Conservation (phyloP, 2,888 invertebrate genomes). For the Nomada lathburiana region DNA sequence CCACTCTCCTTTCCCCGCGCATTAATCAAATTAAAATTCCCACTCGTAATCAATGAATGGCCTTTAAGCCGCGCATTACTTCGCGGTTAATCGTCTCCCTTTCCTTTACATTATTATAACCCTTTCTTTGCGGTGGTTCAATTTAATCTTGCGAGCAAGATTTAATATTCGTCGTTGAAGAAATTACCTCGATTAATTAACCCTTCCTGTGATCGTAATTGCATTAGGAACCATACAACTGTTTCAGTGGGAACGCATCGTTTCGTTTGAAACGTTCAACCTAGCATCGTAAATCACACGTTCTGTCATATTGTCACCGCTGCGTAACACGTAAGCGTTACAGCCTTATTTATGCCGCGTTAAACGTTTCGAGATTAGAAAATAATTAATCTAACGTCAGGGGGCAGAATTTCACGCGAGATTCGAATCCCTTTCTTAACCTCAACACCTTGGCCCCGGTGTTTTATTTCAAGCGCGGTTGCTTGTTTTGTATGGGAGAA, state of each 20-base stretch:
- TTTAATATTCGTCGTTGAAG: slow-evolving; percentile 3
- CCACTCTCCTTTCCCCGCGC: background rate
- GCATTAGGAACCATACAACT: too few species aligned
- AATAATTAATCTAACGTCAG: slow-evolving; percentile 12
- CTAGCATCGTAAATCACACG: slow-evolving; percentile 25
- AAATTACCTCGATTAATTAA: too few species aligned
- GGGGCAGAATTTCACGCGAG: too few species aligned
- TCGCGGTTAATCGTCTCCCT: background rate
- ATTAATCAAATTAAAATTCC: slow-evolving; percentile 57
- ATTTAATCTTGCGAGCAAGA: slow-evolving; percentile 20
- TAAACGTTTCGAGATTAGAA: slow-evolving; percentile 30
- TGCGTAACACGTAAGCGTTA: background rate
- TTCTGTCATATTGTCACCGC: background rate
- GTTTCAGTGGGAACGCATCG: background rate
- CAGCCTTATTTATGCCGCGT: slow-evolving; percentile 34
- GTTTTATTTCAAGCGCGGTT: background rate
- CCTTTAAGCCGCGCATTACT: background rate
- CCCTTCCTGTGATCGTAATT: too few species aligned
- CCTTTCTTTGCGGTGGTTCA: background rate
- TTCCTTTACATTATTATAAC: background rate
- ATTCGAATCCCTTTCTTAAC: background rate
- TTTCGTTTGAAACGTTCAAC: background rate
- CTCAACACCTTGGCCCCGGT: background rate
- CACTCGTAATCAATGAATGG: slow-evolving; percentile 10
- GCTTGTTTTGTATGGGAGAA: background rate